Evolutionary conservation across 1,140 invertebrate species (phyloP), one percentile per base, ranked within the genome.

Genomic region (Atta colombica): DNA sequence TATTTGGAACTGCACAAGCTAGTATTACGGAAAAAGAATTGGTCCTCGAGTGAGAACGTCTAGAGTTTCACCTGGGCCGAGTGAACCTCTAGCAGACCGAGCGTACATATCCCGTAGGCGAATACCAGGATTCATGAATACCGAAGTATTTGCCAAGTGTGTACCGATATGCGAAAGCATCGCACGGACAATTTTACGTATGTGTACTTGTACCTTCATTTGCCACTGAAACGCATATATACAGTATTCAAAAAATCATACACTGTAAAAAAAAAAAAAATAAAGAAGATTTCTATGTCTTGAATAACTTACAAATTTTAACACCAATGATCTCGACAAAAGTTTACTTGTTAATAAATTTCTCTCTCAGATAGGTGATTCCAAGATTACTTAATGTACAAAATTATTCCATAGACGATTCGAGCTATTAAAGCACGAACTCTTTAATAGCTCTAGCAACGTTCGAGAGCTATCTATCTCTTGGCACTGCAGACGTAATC

Each of bases 71-170:
- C 3, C n/a, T 51, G 63, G 25, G 25, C 31, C 21, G 39, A 68
- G 12, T 2, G 80, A 55, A 88, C 68, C 65, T 68, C 65, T 75
- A 68, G 82, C 86, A 90, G 90, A 74, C 71, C 88, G 58, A 90
- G 68, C 81, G 92, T 84, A 91, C 85, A 88, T 84, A 92, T 90
- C 90, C 90, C 89, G 91, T 89, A 87, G 92, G 91, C 87, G 89
- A 90, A 89, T 89, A 92, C 80, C 88, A 88, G 89, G 92, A 92
- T 93, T 94, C 93, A 94, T 95, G 94, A 95, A 95, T 95, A 93
- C 92, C 90, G 66, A 91, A 94, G 94, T 94, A 95, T 95, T 95
- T 94, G 93, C 94, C 85, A 90, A 89, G 88, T 71, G 90, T 85
- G 90, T 91, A 88, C 88, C 90, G 90, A 93, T 93, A 94, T 86